Percentiles rank a stretch among this genome's conserved stretches.
These are phyloP conservation scores for Trinorchestia longiramus DNA, from an alignment of 1,140 invertebrate species.

Conservation along the genomic window DNA sequence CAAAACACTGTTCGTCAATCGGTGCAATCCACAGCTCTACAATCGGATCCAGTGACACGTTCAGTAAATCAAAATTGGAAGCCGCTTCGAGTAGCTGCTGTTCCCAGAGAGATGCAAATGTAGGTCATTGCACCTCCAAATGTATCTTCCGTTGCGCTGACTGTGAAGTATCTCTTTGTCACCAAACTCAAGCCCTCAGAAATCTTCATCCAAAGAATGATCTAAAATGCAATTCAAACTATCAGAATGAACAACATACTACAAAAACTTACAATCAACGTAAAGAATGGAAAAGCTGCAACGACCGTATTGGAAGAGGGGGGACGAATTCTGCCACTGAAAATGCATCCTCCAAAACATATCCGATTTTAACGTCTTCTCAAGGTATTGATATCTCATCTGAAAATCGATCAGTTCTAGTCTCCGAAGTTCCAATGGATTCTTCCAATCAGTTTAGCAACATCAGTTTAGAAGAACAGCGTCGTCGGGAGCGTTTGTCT, in stretches of 20 bases:
- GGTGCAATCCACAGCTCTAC: neutral
- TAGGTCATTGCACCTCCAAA: neutral
- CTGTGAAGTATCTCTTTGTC: neutral
- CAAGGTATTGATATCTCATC: neutral
- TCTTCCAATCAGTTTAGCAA: constrained; percentile 25
- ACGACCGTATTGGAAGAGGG: neutral
- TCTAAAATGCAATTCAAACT: neutral
- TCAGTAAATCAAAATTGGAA: neutral
- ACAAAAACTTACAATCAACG: neutral
- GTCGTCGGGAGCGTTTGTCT: neutral
- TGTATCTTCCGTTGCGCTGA: neutral
- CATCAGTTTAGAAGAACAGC: constrained; percentile 26
- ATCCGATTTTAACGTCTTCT: neutral
- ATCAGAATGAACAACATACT: neutral
- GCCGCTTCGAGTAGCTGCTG: neutral
- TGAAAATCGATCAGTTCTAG: neutral
- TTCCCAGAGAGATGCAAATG: neutral
- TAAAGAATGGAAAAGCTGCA: neutral
- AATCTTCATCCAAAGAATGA: neutral
- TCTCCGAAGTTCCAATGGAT: neutral
- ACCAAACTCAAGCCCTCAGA: neutral
- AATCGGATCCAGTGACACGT: neutral
- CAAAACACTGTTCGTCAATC: neutral
- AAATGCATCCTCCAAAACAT: neutral
- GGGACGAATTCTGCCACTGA: neutral